phyloP scores from a whole-genome alignment of 2,888 invertebrate genomes.

The Stratiomys singularior region DNA sequence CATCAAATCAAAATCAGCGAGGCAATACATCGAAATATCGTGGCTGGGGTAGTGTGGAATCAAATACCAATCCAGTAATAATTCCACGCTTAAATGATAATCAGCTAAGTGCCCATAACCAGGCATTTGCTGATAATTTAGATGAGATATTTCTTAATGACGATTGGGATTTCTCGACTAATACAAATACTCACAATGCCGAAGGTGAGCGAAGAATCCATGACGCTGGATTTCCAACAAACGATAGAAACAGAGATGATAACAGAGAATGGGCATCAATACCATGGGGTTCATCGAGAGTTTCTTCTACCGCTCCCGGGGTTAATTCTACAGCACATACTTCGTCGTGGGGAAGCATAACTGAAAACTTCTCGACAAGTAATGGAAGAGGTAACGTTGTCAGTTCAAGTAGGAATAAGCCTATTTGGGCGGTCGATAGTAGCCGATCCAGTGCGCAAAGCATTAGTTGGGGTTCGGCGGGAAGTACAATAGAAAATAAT shows the following conservation, averaged over 20 bases:
- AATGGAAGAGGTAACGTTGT: too few relatives aligned
- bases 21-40: conserved; percentile 33
- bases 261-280: neutral
- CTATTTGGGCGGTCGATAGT: too few relatives aligned
- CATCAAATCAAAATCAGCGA: neutral
- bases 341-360: too few relatives aligned
- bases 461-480: neutral
- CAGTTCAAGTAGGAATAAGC: too few relatives aligned
- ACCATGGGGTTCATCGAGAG: neutral
- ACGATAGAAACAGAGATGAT: neutral
- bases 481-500: neutral
- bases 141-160: conserved; percentile 33
- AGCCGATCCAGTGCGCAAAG: neutral
- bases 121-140: conserved; percentile 11
- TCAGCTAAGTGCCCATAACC: neutral
- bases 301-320: too few relatives aligned
- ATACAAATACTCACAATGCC: neutral
- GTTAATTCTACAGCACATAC: neutral
- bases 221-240: neutral
- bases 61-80: neutral
- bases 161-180: conserved; percentile 17
- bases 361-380: too few relatives aligned
- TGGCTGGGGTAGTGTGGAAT: conserved; percentile 17
- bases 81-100: neutral
- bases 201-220: neutral